phyloP scores from a whole-genome alignment of 2,113 vertebrate genomes.

The Orycteropus afer region DNA sequence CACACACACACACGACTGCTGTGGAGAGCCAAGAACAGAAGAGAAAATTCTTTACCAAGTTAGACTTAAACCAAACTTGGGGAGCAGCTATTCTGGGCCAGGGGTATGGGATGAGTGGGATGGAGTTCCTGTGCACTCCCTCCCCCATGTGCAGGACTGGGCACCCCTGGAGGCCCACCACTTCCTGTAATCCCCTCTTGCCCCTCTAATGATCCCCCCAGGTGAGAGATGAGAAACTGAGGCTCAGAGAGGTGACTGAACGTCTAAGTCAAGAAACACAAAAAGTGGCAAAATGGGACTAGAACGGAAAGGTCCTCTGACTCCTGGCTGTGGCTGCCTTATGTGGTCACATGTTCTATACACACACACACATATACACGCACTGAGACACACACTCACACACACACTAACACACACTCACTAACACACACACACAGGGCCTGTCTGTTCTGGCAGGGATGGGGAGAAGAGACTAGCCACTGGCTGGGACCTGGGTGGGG shows the following conservation, averaged over 20 bases:
- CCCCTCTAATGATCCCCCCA: not conserved
- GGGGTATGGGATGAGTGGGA: no score
- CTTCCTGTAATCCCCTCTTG: not conserved
- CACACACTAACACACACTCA: not conserved
- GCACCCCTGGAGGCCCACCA: rapidly evolving
- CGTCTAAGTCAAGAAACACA: not conserved
- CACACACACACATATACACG: no score
- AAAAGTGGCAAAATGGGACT: not conserved
- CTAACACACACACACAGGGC: not conserved
- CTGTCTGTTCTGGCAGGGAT: not conserved
- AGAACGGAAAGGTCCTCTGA: not conserved
- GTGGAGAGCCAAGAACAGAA: not conserved
- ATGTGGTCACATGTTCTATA: not conserved
- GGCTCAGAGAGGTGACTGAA: not conserved
- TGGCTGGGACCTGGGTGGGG: not conserved
- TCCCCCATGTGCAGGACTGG: not conserved
- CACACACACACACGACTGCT: not conserved
- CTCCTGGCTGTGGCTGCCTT: not conserved
- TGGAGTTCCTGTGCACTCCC: not conserved
- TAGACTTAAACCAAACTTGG: not conserved
- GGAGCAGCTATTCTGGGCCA: not conserved
- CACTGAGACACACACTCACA: not conserved
- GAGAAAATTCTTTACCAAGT: not conserved
- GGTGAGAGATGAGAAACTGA: not conserved
- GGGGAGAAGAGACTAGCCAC: not conserved